Percentiles rank a stretch among this genome's conserved stretches.
Conservation (phyloP, 1,140 invertebrate genomes). For the Himalopsyche phryganea region DNA sequence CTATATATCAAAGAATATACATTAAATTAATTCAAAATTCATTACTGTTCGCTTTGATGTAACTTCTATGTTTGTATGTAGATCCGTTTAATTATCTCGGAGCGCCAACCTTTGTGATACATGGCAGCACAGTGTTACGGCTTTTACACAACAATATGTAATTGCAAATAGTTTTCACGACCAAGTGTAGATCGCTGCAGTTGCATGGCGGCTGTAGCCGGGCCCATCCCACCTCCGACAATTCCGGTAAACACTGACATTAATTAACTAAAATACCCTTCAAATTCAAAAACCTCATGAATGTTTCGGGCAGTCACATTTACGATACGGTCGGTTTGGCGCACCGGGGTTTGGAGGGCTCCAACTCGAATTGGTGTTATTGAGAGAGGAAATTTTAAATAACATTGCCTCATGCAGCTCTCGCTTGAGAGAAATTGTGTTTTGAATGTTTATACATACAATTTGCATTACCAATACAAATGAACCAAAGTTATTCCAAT, state of each 20-base stretch:
- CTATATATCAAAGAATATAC: no score
- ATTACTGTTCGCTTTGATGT: no score
- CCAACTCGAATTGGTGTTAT: not conserved
- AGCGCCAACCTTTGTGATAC: no score
- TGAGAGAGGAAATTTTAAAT: conserved; percentile 8
- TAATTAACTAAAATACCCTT: conserved; percentile 31
- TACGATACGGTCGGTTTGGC: not conserved
- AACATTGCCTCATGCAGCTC: not conserved
- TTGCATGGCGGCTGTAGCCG: not conserved
- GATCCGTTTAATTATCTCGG: no score
- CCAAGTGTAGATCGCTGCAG: conserved; percentile 4
- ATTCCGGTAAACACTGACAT: conserved; percentile 28
- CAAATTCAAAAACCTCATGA: conserved; percentile 22
- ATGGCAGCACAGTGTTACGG: not conserved
- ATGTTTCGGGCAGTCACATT: conserved; percentile 15
- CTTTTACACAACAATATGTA: not conserved
- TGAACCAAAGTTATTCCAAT: no score
- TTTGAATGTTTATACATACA: no score
- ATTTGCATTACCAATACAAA: no score
- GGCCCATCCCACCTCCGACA: not conserved
- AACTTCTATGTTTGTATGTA: no score
- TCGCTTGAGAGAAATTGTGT: not conserved
- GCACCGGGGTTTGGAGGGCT: not conserved
- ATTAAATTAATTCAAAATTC: no score
- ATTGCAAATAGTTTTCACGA: conserved; percentile 20